Base-by-base conservation (phyloP, 2,888 invertebrate genomes). In the Lysandra coridon region DNA sequence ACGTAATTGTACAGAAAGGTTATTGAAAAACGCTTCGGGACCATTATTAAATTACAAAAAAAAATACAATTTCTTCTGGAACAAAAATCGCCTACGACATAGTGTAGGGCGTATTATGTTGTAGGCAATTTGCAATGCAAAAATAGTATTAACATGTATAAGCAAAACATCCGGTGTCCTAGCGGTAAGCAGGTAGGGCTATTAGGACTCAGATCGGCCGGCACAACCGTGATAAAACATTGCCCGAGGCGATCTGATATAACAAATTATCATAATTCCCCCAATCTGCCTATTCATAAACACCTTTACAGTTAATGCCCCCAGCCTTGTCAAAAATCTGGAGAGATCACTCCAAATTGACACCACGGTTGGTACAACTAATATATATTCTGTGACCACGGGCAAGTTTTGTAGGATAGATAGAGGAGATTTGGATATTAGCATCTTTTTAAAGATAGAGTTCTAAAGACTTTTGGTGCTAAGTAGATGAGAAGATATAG, bases 21-120 rank as follows among this genome's bases (percentile, higher is more conserved):
- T 76, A 76, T 57, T 76, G 76, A 53, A 76, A 57, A 76, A 76
- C 17, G 53, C 76, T 76, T 17, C 33, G 17, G 57, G 74, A 44
- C 74, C 57, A n/a, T 75, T 76, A 76, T 76, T 76, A 76, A 76
- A 23, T 49, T 23, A 2, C 23, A 33, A 44, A 74, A 44, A 57
- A 57, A 57, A 57, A 23, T 44, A 73, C n/a, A 44, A 37, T 17
- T 37, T 40, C n/a, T 64, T 33, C 69, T 69, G 17, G 17, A 17
- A 57, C 4, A 69, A 17, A 69, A 69, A 37, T 14, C 37, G 33
- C 33, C 33, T 69, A 69, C 62, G 62, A 69, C 69, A 17, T 37
- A 33, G 33, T 69, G 69, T 33, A 17, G 33, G 69, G 14, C 14
- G 69, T 69, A 69, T 64, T 64, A 64, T 69, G 69, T 69, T 33